Evolutionary conservation across 30 jellyfish, hydroid and myxozoan genomes (phyloP).

Genomic region (Hydra vulgaris): DNA sequence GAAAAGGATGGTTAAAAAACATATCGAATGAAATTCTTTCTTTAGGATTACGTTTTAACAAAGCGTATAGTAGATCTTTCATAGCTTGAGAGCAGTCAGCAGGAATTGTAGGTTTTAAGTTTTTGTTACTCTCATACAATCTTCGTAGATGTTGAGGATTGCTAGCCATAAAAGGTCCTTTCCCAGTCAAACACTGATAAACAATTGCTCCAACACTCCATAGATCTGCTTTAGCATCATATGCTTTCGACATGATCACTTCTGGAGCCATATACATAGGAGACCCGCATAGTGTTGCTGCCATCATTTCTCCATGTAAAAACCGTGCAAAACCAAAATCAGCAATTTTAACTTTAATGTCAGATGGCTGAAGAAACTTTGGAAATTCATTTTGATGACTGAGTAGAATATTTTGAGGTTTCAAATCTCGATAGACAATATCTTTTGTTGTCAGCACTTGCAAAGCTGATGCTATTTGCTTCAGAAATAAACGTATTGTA

Average conservation of each 20-base stretch:
- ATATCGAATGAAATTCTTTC: slow-evolving; percentile 63
- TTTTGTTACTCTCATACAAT: slow-evolving; percentile 58
- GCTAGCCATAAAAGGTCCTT: slow-evolving; percentile 89
- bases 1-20: slow-evolving; percentile 63
- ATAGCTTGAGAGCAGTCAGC: slow-evolving; percentile 71
- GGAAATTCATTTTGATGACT: slow-evolving; percentile 28
- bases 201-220: slow-evolving; percentile 93
- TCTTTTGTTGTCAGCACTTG: slow-evolving; percentile 61
- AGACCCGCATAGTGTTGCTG: slow-evolving; percentile 89
- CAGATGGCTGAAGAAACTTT: slow-evolving; percentile 45
- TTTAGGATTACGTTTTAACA: slow-evolving; percentile 60
- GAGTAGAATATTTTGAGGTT: slow-evolving; percentile 81
- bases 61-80: slow-evolving; percentile 50
- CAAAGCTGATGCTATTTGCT: slow-evolving; percentile 79
- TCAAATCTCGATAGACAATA: slow-evolving; percentile 75
- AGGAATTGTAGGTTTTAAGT: slow-evolving; percentile 76
- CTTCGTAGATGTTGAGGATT: slow-evolving; percentile 78
- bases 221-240: slow-evolving; percentile 87
- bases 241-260: slow-evolving; percentile 85
- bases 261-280: slow-evolving; percentile 98
- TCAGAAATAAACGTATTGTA: slow-evolving; percentile 61
- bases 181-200: slow-evolving; percentile 80
- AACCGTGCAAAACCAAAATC: slow-evolving; percentile 94
- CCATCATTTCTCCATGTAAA: slow-evolving; percentile 94
- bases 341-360: slow-evolving; percentile 69